These are phyloP conservation scores for Hemicentrotus pulcherrimus DNA, from an alignment of 35 echinoderm and acorn worm species.

Conservation along the genomic window DNA sequence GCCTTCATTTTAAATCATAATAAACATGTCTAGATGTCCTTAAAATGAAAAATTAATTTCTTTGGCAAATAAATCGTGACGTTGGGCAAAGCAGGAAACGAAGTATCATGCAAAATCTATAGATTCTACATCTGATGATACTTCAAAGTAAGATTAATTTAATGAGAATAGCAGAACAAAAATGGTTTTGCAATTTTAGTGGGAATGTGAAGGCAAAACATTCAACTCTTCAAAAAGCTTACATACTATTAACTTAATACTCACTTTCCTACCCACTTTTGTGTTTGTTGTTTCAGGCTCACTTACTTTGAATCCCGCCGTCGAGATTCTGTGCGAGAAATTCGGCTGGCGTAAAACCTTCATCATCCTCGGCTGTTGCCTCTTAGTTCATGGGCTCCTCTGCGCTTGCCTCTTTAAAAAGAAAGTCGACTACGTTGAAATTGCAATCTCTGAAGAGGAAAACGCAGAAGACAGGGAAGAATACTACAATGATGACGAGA, in stretches of 20 bases:
- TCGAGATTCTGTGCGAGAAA: constrained; percentile 73
- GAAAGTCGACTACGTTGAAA: constrained; percentile 61
- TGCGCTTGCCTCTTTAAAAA: constrained; percentile 65
- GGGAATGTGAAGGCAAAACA: background rate
- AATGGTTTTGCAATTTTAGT: background rate
- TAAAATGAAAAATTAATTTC: too few relatives aligned
- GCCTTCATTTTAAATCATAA: too few relatives aligned
- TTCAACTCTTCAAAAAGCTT: too few relatives aligned
- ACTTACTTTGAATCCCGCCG: constrained; percentile 73
- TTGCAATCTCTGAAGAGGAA: constrained; percentile 56
- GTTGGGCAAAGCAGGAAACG: too few relatives aligned
- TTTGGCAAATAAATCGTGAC: too few relatives aligned
- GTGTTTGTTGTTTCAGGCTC: constrained; percentile 63
- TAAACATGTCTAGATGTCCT: too few relatives aligned
- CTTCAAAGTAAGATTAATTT: too few relatives aligned
- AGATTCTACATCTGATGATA: too few relatives aligned
- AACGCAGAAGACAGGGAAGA: constrained; percentile 52
- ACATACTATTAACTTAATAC: too few relatives aligned
- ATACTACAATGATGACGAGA: background rate
- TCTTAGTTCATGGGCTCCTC: constrained; percentile 75
- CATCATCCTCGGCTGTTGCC: constrained; percentile 60
- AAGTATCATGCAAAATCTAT: too few relatives aligned
- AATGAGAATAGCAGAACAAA: background rate
- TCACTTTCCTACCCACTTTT: background rate
- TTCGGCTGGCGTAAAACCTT: constrained; percentile 85